Base-by-base conservation (phyloP, 2,113 vertebrate genomes). In the Telmatochromis sp. region DNA sequence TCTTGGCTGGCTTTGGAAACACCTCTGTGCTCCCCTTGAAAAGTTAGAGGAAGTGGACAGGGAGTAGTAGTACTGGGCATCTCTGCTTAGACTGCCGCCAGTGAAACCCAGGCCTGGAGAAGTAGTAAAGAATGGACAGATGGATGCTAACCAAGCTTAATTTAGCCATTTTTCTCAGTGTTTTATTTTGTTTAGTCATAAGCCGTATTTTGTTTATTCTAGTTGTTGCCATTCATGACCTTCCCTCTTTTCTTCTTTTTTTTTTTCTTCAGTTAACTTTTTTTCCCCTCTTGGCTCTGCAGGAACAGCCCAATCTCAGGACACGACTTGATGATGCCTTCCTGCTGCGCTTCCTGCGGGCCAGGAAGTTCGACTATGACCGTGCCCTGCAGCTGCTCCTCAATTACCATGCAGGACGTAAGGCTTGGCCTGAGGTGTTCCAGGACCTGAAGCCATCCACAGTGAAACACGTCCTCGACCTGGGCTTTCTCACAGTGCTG, bases 331-430 rank as follows among this genome's bases (percentile, higher is more conserved):
- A 99, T 0, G 99, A 99, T 7, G 95, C 97, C 45, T 99, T 99
- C 85, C 95, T 99, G 54, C 94, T 99, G 12, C 97, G 98, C 45
- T 99, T 99, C 95, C 98, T 99, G 80, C 96, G 99, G 51, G 99
- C 99, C 87, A 97, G 99, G 92, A 99, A 99, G 92, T 99, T 99
- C 1, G 98, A 99, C 94, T 99, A 99, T 0, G 99, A 99, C 90
- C 96, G 98, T 2, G 98, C 98, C 0, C 96, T 99, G 57, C 98
- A 99, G 96, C 97, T 99, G 65, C 97, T 99, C 53, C 95, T 99
- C 81, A 99, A 98, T 92, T 99, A 99, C 95, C 97, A 99, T 63
- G 96, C 94, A 14, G 98, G 98, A 31, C 95, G 98, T 58, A 97
- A 96, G 47, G 97, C 97, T 23, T 99, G 99, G 99, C 99, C 99